These are phyloP conservation scores for Acrocephalus scirpaceus DNA, from an alignment of 2,797 vertebrate species.

Conservation along the genomic window DNA sequence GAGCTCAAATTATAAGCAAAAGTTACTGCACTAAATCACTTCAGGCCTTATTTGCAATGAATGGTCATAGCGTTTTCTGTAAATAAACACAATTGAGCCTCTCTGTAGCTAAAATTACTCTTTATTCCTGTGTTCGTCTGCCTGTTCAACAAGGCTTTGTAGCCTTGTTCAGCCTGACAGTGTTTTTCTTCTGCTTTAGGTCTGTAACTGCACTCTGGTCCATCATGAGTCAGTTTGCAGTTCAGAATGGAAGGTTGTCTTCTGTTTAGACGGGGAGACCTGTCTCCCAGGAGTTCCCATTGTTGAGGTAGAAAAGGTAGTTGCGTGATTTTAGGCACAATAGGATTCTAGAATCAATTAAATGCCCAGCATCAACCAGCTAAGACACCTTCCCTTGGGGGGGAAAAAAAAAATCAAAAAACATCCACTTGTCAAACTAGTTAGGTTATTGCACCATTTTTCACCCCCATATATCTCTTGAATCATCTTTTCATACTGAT, in stretches of 20 bases:
- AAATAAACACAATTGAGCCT: neutral
- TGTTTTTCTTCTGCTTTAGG: neutral
- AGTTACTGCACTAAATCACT: neutral
- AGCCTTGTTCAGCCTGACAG: neutral
- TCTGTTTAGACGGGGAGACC: neutral
- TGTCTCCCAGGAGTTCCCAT: neutral
- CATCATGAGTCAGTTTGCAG: neutral
- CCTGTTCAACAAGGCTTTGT: neutral
- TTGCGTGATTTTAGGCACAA: neutral
- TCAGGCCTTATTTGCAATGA: neutral
- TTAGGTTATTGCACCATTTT: neutral
- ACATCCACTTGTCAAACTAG: too few relatives aligned
- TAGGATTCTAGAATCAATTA: neutral
- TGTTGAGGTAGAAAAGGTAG: neutral
- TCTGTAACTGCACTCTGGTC: neutral
- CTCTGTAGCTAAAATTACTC: neutral
- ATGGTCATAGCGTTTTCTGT: neutral
- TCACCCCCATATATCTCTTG: neutral
- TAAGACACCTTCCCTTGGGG: accelerated
- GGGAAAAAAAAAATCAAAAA: neutral
- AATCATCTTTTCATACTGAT: neutral
- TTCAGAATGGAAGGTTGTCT: neutral
- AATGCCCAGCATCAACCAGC: neutral
- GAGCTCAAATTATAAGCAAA: neutral
- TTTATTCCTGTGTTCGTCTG: neutral